Percentiles rank a stretch among this genome's conserved stretches.
phyloP scores from a whole-genome alignment of 1,140 invertebrate genomes.

The Scylla paramamosain region DNA sequence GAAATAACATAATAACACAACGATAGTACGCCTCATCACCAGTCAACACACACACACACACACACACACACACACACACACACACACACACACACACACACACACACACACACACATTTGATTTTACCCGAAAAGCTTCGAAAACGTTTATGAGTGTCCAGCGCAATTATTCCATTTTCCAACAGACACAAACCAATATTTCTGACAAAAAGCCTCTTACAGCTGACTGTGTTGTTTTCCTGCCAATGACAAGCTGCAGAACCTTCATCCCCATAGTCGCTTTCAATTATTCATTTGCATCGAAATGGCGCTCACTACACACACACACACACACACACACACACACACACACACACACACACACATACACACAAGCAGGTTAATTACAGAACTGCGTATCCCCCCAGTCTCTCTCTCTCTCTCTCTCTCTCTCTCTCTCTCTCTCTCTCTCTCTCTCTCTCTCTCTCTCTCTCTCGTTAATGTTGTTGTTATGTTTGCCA shows the following conservation, averaged over 20 bases:
- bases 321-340: conserved; percentile 11
- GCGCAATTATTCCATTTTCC: conserved; percentile 63
- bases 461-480: conserved; percentile 9
- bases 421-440: conserved; percentile 28
- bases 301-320: conserved; percentile 44
- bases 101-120: not conserved
- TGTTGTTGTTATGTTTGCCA: conserved; percentile 13
- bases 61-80: not conserved
- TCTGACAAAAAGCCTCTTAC: conserved; percentile 55
- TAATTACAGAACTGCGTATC: not conserved
- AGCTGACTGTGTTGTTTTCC: conserved; percentile 55
- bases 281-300: conserved; percentile 51
- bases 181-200: conserved; percentile 57
- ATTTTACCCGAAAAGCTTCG: conserved; percentile 39
- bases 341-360: not conserved
- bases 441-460: conserved; percentile 12
- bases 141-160: conserved; percentile 44
- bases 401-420: not conserved
- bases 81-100: no score
- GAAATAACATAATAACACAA: not conserved
- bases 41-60: not conserved
- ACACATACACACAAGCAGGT: not conserved
- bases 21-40: not conserved
- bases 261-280: conserved; percentile 57
- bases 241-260: conserved; percentile 52